These are phyloP conservation scores for Enteromius fasciolatus DNA, from an alignment of 2,797 vertebrate species.

Conservation along the genomic window DNA sequence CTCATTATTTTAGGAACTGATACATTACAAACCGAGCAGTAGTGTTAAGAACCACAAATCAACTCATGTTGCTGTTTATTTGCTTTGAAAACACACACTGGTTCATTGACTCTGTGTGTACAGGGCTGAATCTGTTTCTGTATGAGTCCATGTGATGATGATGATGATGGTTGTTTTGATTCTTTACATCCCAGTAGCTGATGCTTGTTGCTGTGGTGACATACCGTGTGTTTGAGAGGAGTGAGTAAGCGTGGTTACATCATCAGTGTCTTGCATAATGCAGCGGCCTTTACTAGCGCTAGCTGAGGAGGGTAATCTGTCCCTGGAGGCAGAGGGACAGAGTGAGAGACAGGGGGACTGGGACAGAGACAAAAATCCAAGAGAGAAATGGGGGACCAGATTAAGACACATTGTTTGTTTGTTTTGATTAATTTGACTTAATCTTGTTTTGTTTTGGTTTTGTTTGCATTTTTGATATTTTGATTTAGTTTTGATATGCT, in stretches of 20 bases:
- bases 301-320: conserved; percentile 78
- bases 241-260: conserved; percentile 59
- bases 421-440: not conserved
- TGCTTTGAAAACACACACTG: conserved; percentile 19
- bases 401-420: not conserved
- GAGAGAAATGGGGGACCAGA: conserved; percentile 5
- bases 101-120: not conserved
- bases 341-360: conserved; percentile 49
- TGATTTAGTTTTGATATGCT: not conserved
- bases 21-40: not conserved
- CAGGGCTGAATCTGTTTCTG: conserved; percentile 29
- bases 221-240: conserved; percentile 36
- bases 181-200: conserved; percentile 21
- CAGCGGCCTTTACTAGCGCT: conserved; percentile 77
- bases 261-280: conserved; percentile 75
- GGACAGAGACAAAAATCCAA: conserved; percentile 41
- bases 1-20: not conserved
- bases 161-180: conserved; percentile 51
- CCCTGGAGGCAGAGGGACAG: conserved; percentile 62
- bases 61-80: not conserved
- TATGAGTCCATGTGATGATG: conserved; percentile 16
- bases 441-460: not conserved
- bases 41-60: not conserved
- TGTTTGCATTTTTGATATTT: too few relatives aligned
- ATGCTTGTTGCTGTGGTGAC: conserved; percentile 55